Evolutionary conservation across 1,140 invertebrate species (phyloP), one percentile per base, ranked within the genome.

Genomic region (Drosophila bocqueti): DNA sequence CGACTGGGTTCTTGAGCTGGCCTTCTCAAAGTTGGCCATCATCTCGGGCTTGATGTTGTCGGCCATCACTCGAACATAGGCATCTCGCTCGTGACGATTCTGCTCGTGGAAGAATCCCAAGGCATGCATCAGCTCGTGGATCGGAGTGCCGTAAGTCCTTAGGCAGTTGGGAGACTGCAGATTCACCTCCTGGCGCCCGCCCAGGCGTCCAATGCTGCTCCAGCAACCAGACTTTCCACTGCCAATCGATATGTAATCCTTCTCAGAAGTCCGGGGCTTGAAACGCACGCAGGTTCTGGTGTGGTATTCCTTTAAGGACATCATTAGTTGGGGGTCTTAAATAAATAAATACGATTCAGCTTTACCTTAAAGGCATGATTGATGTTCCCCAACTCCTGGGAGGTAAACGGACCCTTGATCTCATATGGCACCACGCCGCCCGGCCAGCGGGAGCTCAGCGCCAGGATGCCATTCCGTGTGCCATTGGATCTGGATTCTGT

Each of bases 91-190:
- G 11, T 93, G 94, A 16, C 97, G 94, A 79, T 96, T 97, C 84
- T 98, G 97, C 84, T 98, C 97, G 90, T 98, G 97, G 81, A 96
- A 94, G 91, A 98, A 98, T 2, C 97, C 97, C 21, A 96, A 78
- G 1, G 96, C 95, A 79, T 98, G 97, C 94, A 98, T 96, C 59
- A 98, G 92, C 87, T 98, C 97, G 80, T 98, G 97, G 38, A 97
- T 93, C 10, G 96, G 94, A 0, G 96, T 97, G 10, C 96, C 96
- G 54, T 96, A 95, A 72, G 95, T 96, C 0, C 96, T 93, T 1
- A 92, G 61, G 81, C 97, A 98, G 3, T 95, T 96, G 4, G 96
- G 95, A 1, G 93, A 94, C 13, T 93, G 89, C 10, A 93, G 57
- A 64, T 93, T 93, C 9, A 93, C 79, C 18, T 82, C 81, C 64